Evolutionary conservation across 2,113 vertebrate genomes (phyloP), one percentile per base, ranked within the genome.

Genomic region (Esox niger): DNA sequence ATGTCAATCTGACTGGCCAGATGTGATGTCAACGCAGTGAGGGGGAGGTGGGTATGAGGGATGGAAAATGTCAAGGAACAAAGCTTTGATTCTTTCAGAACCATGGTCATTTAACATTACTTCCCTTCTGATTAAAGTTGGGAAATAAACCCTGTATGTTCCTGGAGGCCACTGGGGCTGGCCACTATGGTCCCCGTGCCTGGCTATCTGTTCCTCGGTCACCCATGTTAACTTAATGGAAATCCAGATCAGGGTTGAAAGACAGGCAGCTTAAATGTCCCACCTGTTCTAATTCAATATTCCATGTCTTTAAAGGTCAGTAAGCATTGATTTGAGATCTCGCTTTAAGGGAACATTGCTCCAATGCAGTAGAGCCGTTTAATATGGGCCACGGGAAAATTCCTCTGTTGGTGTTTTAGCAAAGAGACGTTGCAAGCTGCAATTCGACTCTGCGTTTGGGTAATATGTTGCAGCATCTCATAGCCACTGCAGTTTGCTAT

Each of bases 311-410:
- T 0, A 76, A 83, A 83, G 79, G 77, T 83, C 81, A 69, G 54
- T 70, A 70, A n/a, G 62, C 69, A 69, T 11, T 64, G 56, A 58
- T 17, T 25, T 20, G 25, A 71, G 64, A 49, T 77, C 47, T 72
- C 64, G 63, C 75, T 72, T 82, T 74, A 82, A 81, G 72, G 70
- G 65, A 76, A 62, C 60, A 8, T 74, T 81, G 65, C 70, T 67
- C 69, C 59, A 33, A 8, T 33, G 32, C 32, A 33, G 5, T 8
- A 33, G 5, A 33, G n/a, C n/a, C 9, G 9, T 33, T 8, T 33
- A 33, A 33, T 33, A 8, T 6, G 9, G 32, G 32, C 32, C 9
- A 33, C 3, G 1, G 5, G 32, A 33, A 33, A 4, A 33, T 33
- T 4, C 32, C 32, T 33, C 32, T 2, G 2, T 33, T 4, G 9